Evolutionary conservation across 2,113 vertebrate species (phyloP), one percentile per base, ranked within the genome.

Genomic region (Epinephelus lanceolatus): DNA sequence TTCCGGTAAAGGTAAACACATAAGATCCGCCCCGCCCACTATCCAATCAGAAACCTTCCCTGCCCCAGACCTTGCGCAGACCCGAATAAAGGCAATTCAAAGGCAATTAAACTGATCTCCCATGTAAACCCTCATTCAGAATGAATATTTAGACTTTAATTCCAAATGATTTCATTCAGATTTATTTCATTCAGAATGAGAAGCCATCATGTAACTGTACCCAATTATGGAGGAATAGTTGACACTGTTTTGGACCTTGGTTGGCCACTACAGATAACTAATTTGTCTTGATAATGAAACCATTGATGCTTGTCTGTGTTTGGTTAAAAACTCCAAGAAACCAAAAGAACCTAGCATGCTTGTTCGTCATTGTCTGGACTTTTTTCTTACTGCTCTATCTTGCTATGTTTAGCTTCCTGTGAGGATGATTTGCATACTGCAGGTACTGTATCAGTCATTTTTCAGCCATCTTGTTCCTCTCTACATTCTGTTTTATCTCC

Each of bases 221-320:
- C 30, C 30, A 30, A 55, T 80, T 80, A 51, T 51, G 47, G 13
- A n/a, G n/a, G 25, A 76, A 68, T 40, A 6, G 15, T 52, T 53
- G 17, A 40, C 14, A 17, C 37, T 76, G 14, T 30, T 74, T 61
- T 3, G 2, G 33, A 79, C 11, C 53, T 45, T 45, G 30, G 12
- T 57, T 60, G 66, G 17, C 25, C 53, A 17, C 3, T 42, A 51
- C 23, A 47, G 57, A 45, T 10, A 63, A 63, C 5, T 42, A 7
- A 45, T 71, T 60, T 51, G 23, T 81, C 69, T 55, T 57, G 42
- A 56, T 77, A 55, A 52, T 53, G 6, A 61, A 49, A 18, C 13
- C 62, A 60, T 45, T n/a, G 51, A 49, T 55, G 60, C 17, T 49
- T 51, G 59, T 49, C 51, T 17, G 11, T 7, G 4, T 47, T 60